Evolutionary conservation across 2,113 vertebrate species (phyloP).

Genomic region (Lepisosteus oculatus): DNA sequence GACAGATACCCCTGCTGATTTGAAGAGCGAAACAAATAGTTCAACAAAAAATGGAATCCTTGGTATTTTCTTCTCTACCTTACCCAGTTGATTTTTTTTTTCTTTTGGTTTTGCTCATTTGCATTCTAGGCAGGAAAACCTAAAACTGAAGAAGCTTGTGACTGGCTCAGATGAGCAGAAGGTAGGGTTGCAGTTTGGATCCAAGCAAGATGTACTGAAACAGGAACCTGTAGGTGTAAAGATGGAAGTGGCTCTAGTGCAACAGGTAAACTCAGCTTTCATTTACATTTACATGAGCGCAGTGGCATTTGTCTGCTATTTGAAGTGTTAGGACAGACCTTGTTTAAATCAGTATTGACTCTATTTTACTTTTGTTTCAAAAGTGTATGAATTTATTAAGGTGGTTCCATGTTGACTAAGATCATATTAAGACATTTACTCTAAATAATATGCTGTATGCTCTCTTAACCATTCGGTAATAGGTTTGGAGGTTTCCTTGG

Average conservation of each 20-base stretch:
- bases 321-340: too few relatives aligned
- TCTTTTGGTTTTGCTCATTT: constrained; percentile 17
- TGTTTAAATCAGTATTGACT: too few relatives aligned
- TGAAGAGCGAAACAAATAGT: too few relatives aligned
- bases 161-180: constrained; percentile 53
- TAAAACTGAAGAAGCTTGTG: constrained; percentile 86
- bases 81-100: constrained; percentile 33
- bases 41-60: neutral
- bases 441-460: too few relatives aligned
- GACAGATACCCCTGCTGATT: constrained; percentile 9
- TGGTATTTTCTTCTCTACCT: constrained; percentile 3
- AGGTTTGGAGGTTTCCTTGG: too few relatives aligned
- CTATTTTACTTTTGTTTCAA: too few relatives aligned
- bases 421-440: too few relatives aligned
- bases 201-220: constrained; percentile 54
- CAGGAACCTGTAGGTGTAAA: constrained; percentile 53
- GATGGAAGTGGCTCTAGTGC: constrained; percentile 60
- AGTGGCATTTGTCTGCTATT: too few relatives aligned
- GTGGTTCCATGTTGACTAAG: too few relatives aligned
- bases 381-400: too few relatives aligned
- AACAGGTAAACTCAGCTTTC: constrained; percentile 71
- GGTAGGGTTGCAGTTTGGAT: constrained; percentile 40
- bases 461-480: too few relatives aligned
- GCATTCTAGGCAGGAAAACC: constrained; percentile 79
- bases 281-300: neutral